Percentiles rank a stretch among this genome's conserved stretches.
Conservation (phyloP, 2,113 vertebrate genomes). For the Rousettus leschenaultii region DNA sequence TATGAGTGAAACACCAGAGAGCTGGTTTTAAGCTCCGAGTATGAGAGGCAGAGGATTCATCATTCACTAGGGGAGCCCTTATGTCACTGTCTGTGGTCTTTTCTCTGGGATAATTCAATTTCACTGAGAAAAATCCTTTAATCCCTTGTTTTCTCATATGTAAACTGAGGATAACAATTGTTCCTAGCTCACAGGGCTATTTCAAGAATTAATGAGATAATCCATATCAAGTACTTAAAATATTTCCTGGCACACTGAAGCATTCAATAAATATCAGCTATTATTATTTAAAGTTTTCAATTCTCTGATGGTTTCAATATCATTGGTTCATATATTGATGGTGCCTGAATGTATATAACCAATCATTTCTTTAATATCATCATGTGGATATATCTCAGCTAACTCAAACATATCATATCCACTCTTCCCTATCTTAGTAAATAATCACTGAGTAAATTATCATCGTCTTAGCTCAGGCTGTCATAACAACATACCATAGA, state of each 20-base stretch:
- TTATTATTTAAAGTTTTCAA: background rate
- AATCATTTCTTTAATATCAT: background rate
- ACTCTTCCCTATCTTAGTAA: background rate
- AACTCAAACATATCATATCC: background rate
- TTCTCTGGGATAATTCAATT: background rate
- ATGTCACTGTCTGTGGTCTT: background rate
- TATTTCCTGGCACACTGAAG: background rate
- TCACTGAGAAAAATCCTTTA: conserved; percentile 33
- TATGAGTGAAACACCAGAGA: background rate
- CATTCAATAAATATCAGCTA: background rate
- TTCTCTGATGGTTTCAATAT: background rate
- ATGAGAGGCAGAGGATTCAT: background rate
- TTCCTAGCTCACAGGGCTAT: background rate
- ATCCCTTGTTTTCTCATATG: background rate
- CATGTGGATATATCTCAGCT: background rate
- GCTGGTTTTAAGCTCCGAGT: background rate
- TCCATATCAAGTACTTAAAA: background rate
- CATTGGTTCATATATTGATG: background rate
- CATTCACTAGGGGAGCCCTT: background rate
- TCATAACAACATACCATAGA: background rate
- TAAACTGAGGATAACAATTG: background rate
- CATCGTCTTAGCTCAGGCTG: background rate
- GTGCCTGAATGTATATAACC: background rate
- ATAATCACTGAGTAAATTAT: background rate
- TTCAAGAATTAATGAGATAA: conserved; percentile 35